Conservation (phyloP, 30 jellyfish, hydroid and myxozoan genomes). For the Clytia hemisphaerica region DNA sequence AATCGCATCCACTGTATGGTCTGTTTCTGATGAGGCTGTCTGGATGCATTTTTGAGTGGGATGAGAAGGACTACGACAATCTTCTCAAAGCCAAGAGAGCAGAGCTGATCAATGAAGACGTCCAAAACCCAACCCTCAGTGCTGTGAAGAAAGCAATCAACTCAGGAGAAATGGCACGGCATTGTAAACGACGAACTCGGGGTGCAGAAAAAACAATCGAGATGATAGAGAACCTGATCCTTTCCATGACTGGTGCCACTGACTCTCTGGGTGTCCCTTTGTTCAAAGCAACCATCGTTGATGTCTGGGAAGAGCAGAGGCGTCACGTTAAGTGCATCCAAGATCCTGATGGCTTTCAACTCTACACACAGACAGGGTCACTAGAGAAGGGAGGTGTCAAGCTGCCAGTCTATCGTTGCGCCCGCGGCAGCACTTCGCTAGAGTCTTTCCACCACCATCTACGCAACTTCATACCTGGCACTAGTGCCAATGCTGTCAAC, state of each 20-base stretch:
- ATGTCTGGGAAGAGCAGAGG: conserved; percentile 36
- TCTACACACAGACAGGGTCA: conserved; percentile 20
- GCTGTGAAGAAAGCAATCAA: conserved; percentile 33
- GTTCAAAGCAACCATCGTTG: conserved; percentile 5
- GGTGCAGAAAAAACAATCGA: conserved; percentile 13
- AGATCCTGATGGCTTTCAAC: conserved; percentile 38
- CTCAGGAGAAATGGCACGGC: conserved; percentile 14
- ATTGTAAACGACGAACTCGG: conserved; percentile 44
- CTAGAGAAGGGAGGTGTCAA: conserved; percentile 19
- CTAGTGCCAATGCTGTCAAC: conserved; percentile 41
- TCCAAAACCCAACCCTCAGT: conserved; percentile 7
- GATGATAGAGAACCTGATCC: conserved; percentile 29
- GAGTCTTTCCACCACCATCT: conserved; percentile 21
- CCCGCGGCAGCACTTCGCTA: conserved; percentile 47
- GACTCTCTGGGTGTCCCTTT: conserved; percentile 53
- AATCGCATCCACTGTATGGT: conserved; percentile 23
- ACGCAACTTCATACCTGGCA: conserved; percentile 13
- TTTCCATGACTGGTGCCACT: conserved; percentile 23
- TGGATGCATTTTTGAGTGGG: conserved; percentile 43
- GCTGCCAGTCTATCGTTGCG: conserved; percentile 52
- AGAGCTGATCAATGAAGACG: conserved; percentile 33
- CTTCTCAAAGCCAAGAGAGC: conserved; percentile 31
- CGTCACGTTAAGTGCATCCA: conserved; percentile 43
- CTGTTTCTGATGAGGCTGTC: conserved; percentile 17
- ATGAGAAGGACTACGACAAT: conserved; percentile 6